Percentiles rank a stretch among this genome's conserved stretches.
Evolutionary conservation across 2,888 invertebrate genomes (phyloP).

Genomic region (Tetragonisca angustula): DNA sequence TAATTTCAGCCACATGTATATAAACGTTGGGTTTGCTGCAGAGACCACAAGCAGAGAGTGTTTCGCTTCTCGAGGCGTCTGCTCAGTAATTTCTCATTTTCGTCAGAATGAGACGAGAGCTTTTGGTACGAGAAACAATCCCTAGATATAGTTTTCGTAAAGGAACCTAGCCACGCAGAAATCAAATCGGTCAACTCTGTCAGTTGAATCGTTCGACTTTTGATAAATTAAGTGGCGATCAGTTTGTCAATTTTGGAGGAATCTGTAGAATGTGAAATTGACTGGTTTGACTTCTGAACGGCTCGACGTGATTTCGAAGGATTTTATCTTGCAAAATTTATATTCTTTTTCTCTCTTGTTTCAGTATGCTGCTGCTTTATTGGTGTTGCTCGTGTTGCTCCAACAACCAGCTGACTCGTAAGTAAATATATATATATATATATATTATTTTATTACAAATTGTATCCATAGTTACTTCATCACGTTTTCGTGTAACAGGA

Average conservation of each 20-base stretch:
- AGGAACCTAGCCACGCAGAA: not conserved
- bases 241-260: not conserved
- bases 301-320: not conserved
- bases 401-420: slow-evolving; percentile 60
- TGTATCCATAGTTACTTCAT: not conserved
- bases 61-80: slow-evolving; percentile 17
- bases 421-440: slow-evolving; percentile 29
- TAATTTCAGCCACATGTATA: slow-evolving; percentile 71
- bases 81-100: not conserved
- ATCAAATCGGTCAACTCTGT: not conserved
- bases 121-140: slow-evolving; percentile 67
- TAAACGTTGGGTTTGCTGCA: slow-evolving; percentile 67
- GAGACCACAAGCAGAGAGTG: slow-evolving; percentile 62
- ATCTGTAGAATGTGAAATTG: not conserved
- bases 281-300: not conserved
- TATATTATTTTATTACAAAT: not conserved
- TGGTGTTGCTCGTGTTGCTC: slow-evolving; percentile 38
- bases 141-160: not conserved
- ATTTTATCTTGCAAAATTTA: not conserved
- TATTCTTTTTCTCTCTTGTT: slow-evolving; percentile 22
- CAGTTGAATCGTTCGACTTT: not conserved
- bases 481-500: slow-evolving; percentile 83
- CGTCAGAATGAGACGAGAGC: slow-evolving; percentile 68
- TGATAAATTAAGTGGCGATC: not conserved
- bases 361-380: slow-evolving; percentile 55